Percentiles rank a stretch among this genome's conserved stretches.
Evolutionary conservation across 2,113 vertebrate genomes (phyloP).

Genomic region (Aldabrachelys gigantea): DNA sequence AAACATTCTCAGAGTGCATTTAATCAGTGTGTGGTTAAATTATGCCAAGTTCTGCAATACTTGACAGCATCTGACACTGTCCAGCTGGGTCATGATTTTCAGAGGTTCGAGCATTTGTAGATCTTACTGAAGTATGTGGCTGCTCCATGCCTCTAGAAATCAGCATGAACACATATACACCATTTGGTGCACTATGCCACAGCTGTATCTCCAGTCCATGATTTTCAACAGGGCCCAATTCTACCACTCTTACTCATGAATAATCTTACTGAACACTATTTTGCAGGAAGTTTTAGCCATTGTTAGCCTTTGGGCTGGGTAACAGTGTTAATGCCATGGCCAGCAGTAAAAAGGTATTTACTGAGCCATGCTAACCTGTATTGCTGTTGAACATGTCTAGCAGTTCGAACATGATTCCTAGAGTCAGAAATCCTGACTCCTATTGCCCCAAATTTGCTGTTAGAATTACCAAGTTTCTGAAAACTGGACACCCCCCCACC

Average conservation of each 20-base stretch:
- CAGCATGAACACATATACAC: background rate
- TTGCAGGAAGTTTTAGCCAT: background rate
- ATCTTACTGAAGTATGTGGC: fast-evolving
- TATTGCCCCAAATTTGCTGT: background rate
- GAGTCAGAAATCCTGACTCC: background rate
- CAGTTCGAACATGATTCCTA: background rate
- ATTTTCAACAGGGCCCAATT: background rate
- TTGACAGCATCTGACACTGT: background rate
- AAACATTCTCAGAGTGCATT: constrained; percentile 66
- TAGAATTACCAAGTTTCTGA: too few relatives aligned
- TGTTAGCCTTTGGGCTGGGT: fast-evolving
- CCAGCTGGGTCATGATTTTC: background rate
- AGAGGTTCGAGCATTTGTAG: background rate
- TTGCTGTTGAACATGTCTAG: background rate
- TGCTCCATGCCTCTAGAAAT: fast-evolving
- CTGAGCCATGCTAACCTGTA: background rate
- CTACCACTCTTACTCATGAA: background rate
- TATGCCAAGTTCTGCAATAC: constrained; percentile 18
- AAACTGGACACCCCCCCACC: too few relatives aligned
- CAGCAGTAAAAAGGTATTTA: fast-evolving
- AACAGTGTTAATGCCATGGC: fast-evolving
- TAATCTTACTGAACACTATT: background rate
- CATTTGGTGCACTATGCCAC: background rate
- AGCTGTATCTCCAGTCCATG: background rate
- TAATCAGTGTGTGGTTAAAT: constrained; percentile 67